Base-by-base conservation (phyloP, 2,113 vertebrate genomes). In the Spermophilus dauricus region DNA sequence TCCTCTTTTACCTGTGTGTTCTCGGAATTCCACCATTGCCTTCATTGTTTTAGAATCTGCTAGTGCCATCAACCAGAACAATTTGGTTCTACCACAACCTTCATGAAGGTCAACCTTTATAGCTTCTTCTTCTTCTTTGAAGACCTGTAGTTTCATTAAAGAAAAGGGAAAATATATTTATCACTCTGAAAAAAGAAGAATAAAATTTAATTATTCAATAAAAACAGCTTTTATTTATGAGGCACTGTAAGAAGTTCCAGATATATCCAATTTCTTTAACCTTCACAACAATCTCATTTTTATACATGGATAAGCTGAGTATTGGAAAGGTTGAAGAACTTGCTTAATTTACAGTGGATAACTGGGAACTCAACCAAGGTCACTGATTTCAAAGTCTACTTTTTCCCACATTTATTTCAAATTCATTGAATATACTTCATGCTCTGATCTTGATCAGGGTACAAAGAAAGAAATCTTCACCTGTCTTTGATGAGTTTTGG, bases 1-100 rank as follows among this genome's bases (percentile, higher is more conserved):
- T 84, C 3, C 70, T 77, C 42, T 94, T 96, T 98, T 99, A 99
- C 99, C 99, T 98, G 99, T 99, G 97, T 99, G 99, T 98, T 99
- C 99, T 98, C 99, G 99, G 48, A 99, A 99, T 98, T 99, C 99
- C 96, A 99, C 99, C 99, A 99, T 99, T 51, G 99, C 99, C 98
- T 99, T 99, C 99, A 99, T 99, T 48, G 99, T 99, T 98, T 99
- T 99, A 13, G 99, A 99, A 98, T 99, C 99, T 8, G 99, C 99
- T 94, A 99, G 97, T 32, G 99, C 99, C 99, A 99, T 99, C 97
- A 99, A 98, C 99, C 99, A 99, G 98, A 99, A 99, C 81, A 99
- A 99, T 97, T 99, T 99, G 80, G 99, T 99, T 98, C 99, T 99
- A 82, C 99, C 99, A 98, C 99, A 99, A 4, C 99, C 99, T 98